phyloP scores from a whole-genome alignment of 2,797 vertebrate genomes.

The Paguma larvata region DNA sequence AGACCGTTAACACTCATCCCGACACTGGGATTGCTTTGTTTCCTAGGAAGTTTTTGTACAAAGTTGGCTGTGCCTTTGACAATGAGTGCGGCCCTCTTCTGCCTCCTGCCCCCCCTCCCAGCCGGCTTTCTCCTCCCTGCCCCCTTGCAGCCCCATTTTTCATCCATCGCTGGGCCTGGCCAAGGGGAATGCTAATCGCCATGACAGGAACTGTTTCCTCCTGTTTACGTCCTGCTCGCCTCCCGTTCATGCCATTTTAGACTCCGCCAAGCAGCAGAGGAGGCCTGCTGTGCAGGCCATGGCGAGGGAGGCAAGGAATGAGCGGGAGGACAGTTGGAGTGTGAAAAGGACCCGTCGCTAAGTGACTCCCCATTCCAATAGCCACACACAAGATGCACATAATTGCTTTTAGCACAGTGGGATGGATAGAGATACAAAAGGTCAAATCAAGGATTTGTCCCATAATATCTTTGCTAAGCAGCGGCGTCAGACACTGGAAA shows the following conservation, averaged over 20 bases:
- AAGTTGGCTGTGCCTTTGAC: constrained; percentile 50
- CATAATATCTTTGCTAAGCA: constrained; percentile 86
- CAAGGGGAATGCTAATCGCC: constrained; percentile 71
- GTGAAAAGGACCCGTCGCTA: constrained; percentile 87
- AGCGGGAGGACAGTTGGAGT: constrained; percentile 85
- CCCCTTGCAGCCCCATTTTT: constrained; percentile 1
- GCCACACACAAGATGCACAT: constrained; percentile 84
- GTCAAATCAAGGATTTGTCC: constrained; percentile 87
- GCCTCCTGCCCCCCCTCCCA: not conserved
- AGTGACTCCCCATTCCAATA: constrained; percentile 87
- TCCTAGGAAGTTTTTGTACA: constrained; percentile 25
- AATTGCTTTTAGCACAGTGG: constrained; percentile 87
- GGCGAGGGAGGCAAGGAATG: constrained; percentile 80
- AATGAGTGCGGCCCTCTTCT: not conserved
- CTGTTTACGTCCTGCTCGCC: constrained; percentile 77
- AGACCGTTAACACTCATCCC: not conserved
- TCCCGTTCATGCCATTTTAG: constrained; percentile 84
- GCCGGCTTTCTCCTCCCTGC: constrained; percentile 23
- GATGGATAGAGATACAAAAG: constrained; percentile 87
- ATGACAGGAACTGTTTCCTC: constrained; percentile 78
- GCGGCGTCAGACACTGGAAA: constrained; percentile 80
- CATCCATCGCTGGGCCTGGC: constrained; percentile 32
- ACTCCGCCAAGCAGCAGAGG: constrained; percentile 76
- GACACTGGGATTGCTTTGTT: not conserved
- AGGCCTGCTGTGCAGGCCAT: constrained; percentile 79